Evolutionary conservation across 2,888 invertebrate genomes (phyloP), one percentile per base, ranked within the genome.

Genomic region (Ennomos fuscantarius): DNA sequence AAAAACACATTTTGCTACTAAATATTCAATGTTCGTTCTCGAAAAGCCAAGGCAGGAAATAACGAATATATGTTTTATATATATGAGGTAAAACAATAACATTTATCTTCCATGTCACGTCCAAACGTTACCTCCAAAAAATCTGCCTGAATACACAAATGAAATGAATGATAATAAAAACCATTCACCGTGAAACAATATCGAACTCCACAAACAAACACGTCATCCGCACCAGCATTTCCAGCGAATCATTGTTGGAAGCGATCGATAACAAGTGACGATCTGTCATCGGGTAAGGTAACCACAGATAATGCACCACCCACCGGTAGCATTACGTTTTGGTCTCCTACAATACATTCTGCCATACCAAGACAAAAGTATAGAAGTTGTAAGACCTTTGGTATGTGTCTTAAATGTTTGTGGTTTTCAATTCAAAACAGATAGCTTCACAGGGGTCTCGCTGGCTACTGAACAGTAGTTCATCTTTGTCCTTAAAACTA

Each of bases 301-400:
- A 62, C 66, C 65, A 66, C 61, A 66, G 15, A 34, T 61, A 61
- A 74, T 74, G 78, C 59, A 71, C 90, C 89, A 84, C 89, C 90
- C 86, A 89, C 85, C 82, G 85, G 78, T 82, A 83, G 79, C 82
- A 89, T 91, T 76, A 91, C 87, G 84, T 79, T 85, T 81, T 83
- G 87, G 89, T 87, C 79, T 74, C 69, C 70, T 80, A 88, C 87
- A 89, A 89, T 84, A 70, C 68, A 68, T 79, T 73, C 77, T 73
- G 79, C 76, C 50, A 74, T 66, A 66, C 66, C 73, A 72, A 76
- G 70, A 77, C 71, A 69, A 74, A 74, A 83, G 74, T 84, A 82
- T 84, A 83, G 69, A 72, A 64, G 12, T 36, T 60, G 62, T 61
- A 11, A 52, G 34, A 43, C 52, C 68, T 76, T 65, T 69, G 68